phyloP scores from a whole-genome alignment of 1,140 invertebrate species.

The Drosophila willistoni region DNA sequence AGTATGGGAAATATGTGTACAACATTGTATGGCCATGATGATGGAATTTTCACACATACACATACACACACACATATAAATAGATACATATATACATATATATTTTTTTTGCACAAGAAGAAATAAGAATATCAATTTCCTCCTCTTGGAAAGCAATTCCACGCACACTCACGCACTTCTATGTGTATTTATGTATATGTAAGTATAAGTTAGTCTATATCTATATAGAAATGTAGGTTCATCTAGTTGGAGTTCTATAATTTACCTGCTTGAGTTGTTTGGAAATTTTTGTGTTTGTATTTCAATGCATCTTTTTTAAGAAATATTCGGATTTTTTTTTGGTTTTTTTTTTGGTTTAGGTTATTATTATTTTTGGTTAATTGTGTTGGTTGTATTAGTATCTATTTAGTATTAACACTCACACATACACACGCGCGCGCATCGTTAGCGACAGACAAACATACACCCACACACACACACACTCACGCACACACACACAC shows the following conservation, averaged over 20 bases:
- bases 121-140: slow-evolving; percentile 77
- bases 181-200: slow-evolving; percentile 13
- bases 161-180: slow-evolving; percentile 45
- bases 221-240: slow-evolving; percentile 2
- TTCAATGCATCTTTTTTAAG: slow-evolving; percentile 27
- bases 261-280: slow-evolving; percentile 62
- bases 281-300: slow-evolving; percentile 23
- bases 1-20: slow-evolving; percentile 64
- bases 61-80: slow-evolving; percentile 27
- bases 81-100: slow-evolving; percentile 27
- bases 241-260: slow-evolving; percentile 21
- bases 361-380: slow-evolving; percentile 19
- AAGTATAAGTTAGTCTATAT: slow-evolving; percentile 4
- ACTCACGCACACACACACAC: slow-evolving; percentile 33
- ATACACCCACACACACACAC: slow-evolving; percentile 35
- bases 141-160: slow-evolving; percentile 62
- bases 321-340: background rate
- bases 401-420: slow-evolving; percentile 56
- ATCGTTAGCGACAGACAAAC: slow-evolving; percentile 69
- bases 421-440: slow-evolving; percentile 66
- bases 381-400: slow-evolving; percentile 38
- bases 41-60: slow-evolving; percentile 70
- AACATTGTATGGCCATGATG: slow-evolving; percentile 51
- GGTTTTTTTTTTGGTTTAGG: background rate
- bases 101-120: slow-evolving; percentile 61